phyloP scores from a whole-genome alignment of 2,113 vertebrate species.

The Aythya baeri region DNA sequence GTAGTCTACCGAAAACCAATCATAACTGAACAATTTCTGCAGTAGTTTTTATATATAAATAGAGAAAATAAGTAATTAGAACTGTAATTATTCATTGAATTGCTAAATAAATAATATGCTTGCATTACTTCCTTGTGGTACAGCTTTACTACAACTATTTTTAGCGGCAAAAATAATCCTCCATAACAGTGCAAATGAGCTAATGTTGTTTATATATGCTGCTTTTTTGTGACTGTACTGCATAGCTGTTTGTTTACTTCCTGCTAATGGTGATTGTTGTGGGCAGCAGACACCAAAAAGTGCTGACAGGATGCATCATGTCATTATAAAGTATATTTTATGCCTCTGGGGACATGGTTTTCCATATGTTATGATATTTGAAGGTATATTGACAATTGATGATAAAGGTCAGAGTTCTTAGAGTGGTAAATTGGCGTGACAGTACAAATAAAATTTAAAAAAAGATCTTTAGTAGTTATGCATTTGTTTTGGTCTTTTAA shows the following conservation, averaged over 20 bases:
- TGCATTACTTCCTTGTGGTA: background rate
- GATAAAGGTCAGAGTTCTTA: background rate
- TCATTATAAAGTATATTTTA: background rate
- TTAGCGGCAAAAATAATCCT: constrained; percentile 6
- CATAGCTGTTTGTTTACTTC: background rate
- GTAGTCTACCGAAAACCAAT: background rate
- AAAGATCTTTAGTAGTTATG: background rate
- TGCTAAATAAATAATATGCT: constrained; percentile 25
- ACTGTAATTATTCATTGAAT: constrained; percentile 21
- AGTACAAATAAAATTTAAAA: background rate
- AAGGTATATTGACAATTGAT: background rate
- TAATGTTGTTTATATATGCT: background rate
- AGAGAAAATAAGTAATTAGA: constrained; percentile 39
- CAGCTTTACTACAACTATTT: constrained; percentile 8
- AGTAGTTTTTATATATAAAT: constrained; percentile 20
- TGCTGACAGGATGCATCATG: background rate
- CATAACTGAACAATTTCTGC: background rate
- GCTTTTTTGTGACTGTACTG: background rate
- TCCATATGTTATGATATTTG: background rate
- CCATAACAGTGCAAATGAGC: background rate
- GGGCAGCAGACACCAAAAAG: background rate
- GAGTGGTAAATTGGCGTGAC: background rate
- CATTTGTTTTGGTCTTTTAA: background rate
- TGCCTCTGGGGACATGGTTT: background rate
- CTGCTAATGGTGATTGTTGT: background rate